Evolutionary conservation across 2,113 vertebrate species (phyloP), one percentile per base, ranked within the genome.

Genomic region (Laticauda colubrina): DNA sequence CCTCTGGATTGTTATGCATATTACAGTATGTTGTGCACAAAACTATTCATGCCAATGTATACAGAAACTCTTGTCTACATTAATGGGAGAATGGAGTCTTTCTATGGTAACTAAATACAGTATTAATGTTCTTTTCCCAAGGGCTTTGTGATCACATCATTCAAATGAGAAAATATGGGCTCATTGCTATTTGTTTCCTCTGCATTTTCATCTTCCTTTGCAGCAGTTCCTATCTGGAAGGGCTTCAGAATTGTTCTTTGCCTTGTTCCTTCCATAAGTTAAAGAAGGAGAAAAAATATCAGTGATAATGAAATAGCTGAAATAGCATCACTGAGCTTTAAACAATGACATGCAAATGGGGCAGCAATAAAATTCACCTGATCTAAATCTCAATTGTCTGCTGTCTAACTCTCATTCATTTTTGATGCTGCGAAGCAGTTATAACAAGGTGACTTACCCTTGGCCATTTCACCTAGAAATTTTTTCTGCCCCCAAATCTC

Each of bases 271-370:
- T 87, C 81, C 56, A 45, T 1, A 34, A 61, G 9, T n/a, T 64
- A 39, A 34, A 75, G 54, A 59, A 75, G 53, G 54, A 23, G n/a
- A 34, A 51, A 57, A 59, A 87, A 86, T 26, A 89, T 59, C 92
- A 90, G 43, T 59, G 88, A 90, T 75, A 87, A 93, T 86, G 75
- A 86, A 93, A 59, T 15, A 87, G 69, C 75, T 90, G 75, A 61
- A 93, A 87, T 57, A 34, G 75, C 88, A 90, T 90, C 54, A 53
- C 11, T 93, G 56, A 75, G 45, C 92, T 93, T 87, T 87, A 64
- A 81, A 90, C 56, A 43, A 81, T 54, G n/a, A 39, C 29, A 90
- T 24, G 55, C 56, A 93, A 54, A 89, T 51, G 21, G 81, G 55
- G 21, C n/a, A 43, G 86, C 88, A 93, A 85, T 54, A 86, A 48